These are phyloP conservation scores for Epizoanthus illoricatus DNA, from an alignment of 92 coral and sea anemone species.

Conservation along the genomic window DNA sequence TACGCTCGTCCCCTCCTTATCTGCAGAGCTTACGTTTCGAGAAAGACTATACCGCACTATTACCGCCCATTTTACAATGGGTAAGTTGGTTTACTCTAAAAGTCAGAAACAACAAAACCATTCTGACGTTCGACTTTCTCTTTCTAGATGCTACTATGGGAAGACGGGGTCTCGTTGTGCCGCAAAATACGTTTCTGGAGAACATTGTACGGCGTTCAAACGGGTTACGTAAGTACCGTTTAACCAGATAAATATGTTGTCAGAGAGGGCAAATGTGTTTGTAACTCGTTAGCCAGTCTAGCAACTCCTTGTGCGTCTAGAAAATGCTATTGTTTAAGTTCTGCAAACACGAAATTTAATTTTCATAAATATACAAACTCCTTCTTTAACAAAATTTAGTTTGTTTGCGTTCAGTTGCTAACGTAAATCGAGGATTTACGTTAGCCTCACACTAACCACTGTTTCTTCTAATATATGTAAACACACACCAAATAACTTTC, in stretches of 20 bases:
- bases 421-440: too few species aligned
- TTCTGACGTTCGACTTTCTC: conserved; percentile 16
- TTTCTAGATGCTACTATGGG: conserved; percentile 69
- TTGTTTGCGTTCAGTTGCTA: neutral
- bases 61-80: neutral
- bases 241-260: neutral
- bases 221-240: conserved; percentile 86
- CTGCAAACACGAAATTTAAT: neutral
- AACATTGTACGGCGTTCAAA: conserved; percentile 88
- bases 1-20: neutral
- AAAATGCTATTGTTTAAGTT: neutral
- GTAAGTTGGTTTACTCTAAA: conserved; percentile 4
- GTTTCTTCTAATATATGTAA: neutral
- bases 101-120: neutral
- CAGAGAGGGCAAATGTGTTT: neutral
- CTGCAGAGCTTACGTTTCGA: neutral
- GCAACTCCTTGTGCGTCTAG: neutral
- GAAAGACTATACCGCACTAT: neutral
- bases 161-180: conserved; percentile 93
- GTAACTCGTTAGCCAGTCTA: neutral
- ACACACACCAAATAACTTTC: neutral
- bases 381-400: neutral
- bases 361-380: neutral
- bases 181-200: conserved; percentile 93
- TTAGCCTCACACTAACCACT: too few species aligned